Evolutionary conservation across 2,797 vertebrate species (phyloP).

Genomic region (Enteromius afrohamiltoni): DNA sequence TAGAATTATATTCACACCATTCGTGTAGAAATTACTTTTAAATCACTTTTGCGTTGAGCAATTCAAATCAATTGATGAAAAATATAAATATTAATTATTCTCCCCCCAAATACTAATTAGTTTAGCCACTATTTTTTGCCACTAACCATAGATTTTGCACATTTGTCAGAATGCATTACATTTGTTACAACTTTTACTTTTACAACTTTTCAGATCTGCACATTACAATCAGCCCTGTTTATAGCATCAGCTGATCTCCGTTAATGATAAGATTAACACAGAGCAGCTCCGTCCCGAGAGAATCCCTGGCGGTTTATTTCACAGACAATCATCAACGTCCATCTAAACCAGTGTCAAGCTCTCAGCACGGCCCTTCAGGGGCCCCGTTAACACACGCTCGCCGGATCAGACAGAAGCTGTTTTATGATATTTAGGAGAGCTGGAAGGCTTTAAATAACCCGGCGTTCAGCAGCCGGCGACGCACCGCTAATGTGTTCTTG

Average conservation of each 20-base stretch:
- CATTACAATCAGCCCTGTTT: neutral
- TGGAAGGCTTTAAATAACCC: constrained; percentile 65
- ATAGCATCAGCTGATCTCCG: neutral
- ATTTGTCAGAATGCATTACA: neutral
- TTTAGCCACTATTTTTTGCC: too few relatives aligned
- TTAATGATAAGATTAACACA: neutral
- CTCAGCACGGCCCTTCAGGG: constrained; percentile 27
- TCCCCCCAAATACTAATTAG: too few relatives aligned
- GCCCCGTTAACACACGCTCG: constrained; percentile 6
- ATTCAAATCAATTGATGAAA: too few relatives aligned
- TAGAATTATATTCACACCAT: too few relatives aligned
- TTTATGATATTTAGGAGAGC: constrained; percentile 65
- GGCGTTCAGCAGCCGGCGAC: constrained; percentile 67
- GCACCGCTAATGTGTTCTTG: constrained; percentile 65
- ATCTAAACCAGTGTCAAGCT: constrained; percentile 6
- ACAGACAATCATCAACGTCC: neutral
- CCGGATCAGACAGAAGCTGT: constrained; percentile 63
- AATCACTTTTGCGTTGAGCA: too few relatives aligned
- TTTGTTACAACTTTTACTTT: neutral
- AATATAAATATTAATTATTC: too few relatives aligned
- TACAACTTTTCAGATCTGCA: neutral
- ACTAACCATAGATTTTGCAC: too few relatives aligned
- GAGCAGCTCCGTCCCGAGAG: neutral
- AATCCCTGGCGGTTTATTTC: neutral
- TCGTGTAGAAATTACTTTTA: too few relatives aligned